Evolutionary conservation across 2,797 vertebrate species (phyloP), one percentile per base, ranked within the genome.

Genomic region (Sebastes itinus): DNA sequence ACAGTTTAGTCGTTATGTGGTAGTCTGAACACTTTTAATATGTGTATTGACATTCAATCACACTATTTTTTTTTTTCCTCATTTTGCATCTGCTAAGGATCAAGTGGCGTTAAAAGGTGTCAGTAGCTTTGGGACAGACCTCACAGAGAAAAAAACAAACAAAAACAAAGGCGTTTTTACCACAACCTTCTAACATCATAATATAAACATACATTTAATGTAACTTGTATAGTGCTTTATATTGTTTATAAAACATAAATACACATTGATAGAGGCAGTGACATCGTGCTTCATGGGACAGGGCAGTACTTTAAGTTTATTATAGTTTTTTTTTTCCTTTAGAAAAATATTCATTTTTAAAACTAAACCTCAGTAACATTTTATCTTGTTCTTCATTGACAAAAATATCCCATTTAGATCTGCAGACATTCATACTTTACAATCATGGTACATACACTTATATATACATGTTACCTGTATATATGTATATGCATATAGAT

Each of bases 341-440:
- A 96, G 87, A 96, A 96, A 96, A 96, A 96, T 95, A 96, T 94
- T 89, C 38, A 91, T 94, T 93, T 49, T 95, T 87, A 90, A 95
- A 95, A 94, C 89, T 93, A 94, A 87, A 94, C 87, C 82, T 92
- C 81, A 92, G 88, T 82, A 90, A 93, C 83, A 87, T 93, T 92
- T 91, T 87, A 86, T 85, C 85, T 90, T 90, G 84, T 90, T 95
- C 91, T 95, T 96, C 94, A 94, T 94, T 95, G 93, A 96, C 93
- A 96, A 95, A 96, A 95, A 96, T 95, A 96, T 93, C 92, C 92
- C 89, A 92, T 95, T 93, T 95, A 91, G 75, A 93, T 94, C 87
- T 95, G 89, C 88, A 94, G 92, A 96, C 95, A 96, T 96, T 96
- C 94, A 95, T 93, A 95, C 85, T 92, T 93, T 94, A 96, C 95